Percentiles rank a stretch among this genome's conserved stretches.
phyloP scores from a whole-genome alignment of 1,140 invertebrate genomes.

The Drosophila leontia region DNA sequence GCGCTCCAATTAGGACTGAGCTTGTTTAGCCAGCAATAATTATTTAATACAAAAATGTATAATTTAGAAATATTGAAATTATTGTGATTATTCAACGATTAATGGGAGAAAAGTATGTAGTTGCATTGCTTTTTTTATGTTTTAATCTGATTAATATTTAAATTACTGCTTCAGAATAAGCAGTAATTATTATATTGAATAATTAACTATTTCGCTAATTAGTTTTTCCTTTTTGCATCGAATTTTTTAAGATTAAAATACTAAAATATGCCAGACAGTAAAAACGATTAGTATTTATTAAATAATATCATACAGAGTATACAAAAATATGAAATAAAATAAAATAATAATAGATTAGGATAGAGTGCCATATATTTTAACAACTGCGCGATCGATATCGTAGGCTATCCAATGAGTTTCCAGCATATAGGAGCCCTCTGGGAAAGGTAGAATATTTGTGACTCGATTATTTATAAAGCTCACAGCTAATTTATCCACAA shows the following conservation, averaged over 20 bases:
- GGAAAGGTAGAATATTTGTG: constrained; percentile 21
- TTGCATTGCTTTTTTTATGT: background rate
- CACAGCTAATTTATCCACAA: background rate
- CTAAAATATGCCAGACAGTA: no score
- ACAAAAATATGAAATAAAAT: no score
- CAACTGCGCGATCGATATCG: background rate
- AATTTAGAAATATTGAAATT: background rate
- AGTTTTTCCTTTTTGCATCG: background rate
- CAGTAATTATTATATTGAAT: no score
- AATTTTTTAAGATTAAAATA: no score
- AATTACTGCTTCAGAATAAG: no score
- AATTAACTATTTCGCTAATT: background rate
- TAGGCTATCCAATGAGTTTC: constrained; percentile 18
- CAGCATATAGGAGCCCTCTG: constrained; percentile 19
- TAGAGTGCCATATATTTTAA: constrained; percentile 12
- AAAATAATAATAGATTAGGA: background rate
- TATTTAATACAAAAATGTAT: background rate
- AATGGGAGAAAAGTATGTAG: background rate
- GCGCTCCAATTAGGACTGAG: background rate
- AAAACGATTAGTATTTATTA: no score
- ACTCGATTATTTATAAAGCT: constrained; percentile 2
- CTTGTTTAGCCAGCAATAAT: background rate
- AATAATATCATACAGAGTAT: no score
- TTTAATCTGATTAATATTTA: background rate
- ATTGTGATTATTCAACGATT: background rate